A percentile compares a stretch with the other conserved stretches of the same genome.
phyloP scores from a whole-genome alignment of 2,797 vertebrate genomes.

The Schizopygopsis malacanthus region DNA sequence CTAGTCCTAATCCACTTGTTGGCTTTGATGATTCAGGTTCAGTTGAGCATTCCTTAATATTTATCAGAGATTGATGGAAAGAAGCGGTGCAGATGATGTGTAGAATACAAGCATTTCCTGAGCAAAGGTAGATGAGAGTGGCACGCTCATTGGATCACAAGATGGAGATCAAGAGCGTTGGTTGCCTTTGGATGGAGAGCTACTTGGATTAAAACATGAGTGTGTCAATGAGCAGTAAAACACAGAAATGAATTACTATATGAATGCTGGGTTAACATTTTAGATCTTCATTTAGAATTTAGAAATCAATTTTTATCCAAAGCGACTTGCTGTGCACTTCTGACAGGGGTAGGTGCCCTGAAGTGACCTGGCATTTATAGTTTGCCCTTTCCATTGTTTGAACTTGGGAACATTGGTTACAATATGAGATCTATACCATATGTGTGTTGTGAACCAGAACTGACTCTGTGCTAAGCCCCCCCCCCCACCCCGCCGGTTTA shows the following conservation, averaged over 20 bases:
- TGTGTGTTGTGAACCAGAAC: neutral
- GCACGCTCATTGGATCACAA: slow-evolving; percentile 23
- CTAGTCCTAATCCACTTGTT: slow-evolving; percentile 53
- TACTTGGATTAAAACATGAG: neutral
- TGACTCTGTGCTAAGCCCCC: neutral
- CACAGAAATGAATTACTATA: neutral
- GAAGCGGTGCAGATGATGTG: slow-evolving; percentile 21
- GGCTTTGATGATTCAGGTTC: slow-evolving; percentile 59
- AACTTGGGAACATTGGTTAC: neutral
- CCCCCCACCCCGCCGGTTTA: neutral
- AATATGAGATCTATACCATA: neutral
- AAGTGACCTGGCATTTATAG: slow-evolving; percentile 7
- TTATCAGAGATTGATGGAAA: slow-evolving; percentile 45
- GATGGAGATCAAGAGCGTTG: slow-evolving; percentile 32
- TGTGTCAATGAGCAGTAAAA: neutral
- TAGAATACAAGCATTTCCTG: slow-evolving; percentile 37
- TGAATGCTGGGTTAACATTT: neutral
- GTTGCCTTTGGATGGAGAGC: slow-evolving; percentile 60
- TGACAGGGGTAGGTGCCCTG: neutral
- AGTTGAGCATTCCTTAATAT: slow-evolving; percentile 42
- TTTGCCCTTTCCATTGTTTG: neutral
- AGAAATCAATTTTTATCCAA: slow-evolving; percentile 9
- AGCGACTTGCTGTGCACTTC: slow-evolving; percentile 2
- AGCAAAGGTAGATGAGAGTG: neutral
- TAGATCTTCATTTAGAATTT: neutral